Percentiles rank a stretch among this genome's conserved stretches.
Conservation (phyloP, 2,113 vertebrate genomes). For the Chrysemys picta region DNA sequence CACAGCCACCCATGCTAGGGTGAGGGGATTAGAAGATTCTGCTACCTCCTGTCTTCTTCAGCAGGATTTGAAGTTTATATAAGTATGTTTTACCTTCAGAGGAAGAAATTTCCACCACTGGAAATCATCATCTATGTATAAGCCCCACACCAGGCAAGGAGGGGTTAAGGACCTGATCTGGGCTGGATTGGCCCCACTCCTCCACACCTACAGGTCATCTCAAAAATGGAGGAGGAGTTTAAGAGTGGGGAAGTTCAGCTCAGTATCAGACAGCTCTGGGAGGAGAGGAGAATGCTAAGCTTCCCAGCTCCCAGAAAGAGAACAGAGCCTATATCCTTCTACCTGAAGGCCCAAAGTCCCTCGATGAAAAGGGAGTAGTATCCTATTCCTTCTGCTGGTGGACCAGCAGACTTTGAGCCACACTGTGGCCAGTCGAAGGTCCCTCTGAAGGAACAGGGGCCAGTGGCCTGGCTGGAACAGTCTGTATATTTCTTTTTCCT, state of each 20-base stretch:
- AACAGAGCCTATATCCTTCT: background rate
- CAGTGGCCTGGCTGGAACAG: background rate
- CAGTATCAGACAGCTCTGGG: background rate
- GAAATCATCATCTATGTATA: background rate
- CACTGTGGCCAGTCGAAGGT: background rate
- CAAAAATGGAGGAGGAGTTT: background rate
- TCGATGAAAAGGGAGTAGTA: background rate
- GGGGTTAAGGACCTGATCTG: background rate
- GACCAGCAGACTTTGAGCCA: background rate
- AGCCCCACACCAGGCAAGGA: background rate
- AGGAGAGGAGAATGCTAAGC: background rate
- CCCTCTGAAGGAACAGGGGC: background rate
- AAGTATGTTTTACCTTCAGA: background rate
- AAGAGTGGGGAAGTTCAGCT: background rate
- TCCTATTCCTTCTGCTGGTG: background rate
- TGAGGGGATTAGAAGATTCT: background rate
- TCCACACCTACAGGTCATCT: background rate
- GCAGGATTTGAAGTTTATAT: background rate
- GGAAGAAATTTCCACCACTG: background rate
- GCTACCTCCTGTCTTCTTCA: background rate
- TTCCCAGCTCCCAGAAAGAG: background rate
- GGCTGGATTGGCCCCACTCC: background rate
- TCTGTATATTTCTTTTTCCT: background rate
- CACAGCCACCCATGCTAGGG: background rate
- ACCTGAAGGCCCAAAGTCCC: background rate